These are phyloP conservation scores for Otocyon megalotis DNA, from an alignment of 2,113 vertebrate species.

Conservation along the genomic window DNA sequence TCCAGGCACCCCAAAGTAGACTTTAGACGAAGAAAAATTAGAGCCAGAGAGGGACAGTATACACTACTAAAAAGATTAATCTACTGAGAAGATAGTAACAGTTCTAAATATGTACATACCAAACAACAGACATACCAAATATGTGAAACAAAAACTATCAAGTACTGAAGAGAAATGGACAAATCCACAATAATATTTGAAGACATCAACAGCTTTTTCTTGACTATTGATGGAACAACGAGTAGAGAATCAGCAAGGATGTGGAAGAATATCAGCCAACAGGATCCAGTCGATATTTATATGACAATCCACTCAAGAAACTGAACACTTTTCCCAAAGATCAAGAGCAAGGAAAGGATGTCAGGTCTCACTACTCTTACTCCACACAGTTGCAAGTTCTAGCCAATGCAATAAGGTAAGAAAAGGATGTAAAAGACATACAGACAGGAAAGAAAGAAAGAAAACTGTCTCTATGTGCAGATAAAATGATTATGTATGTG, in stretches of 20 bases:
- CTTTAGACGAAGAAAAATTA: constrained; percentile 4
- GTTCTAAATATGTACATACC: background rate
- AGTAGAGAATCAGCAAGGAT: background rate
- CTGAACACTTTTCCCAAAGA: background rate
- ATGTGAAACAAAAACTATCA: background rate
- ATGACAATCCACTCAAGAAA: background rate
- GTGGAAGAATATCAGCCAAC: background rate
- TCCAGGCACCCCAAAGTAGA: background rate
- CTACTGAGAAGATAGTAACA: background rate
- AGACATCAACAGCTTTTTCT: background rate
- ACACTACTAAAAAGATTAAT: background rate
- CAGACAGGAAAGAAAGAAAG: background rate
- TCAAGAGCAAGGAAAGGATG: background rate
- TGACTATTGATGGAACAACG: background rate
- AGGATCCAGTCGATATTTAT: background rate
- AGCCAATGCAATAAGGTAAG: background rate
- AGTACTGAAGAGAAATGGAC: background rate
- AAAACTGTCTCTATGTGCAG: background rate
- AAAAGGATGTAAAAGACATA: background rate
- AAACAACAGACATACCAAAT: background rate
- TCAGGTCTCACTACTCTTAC: background rate
- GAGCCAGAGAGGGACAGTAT: background rate
- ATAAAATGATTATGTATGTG: background rate
- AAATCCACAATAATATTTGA: background rate
- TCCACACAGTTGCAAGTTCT: background rate